Evolutionary conservation across 1,140 invertebrate genomes (phyloP), one percentile per base, ranked within the genome.

Genomic region (Panagrolaimus sp.): DNA sequence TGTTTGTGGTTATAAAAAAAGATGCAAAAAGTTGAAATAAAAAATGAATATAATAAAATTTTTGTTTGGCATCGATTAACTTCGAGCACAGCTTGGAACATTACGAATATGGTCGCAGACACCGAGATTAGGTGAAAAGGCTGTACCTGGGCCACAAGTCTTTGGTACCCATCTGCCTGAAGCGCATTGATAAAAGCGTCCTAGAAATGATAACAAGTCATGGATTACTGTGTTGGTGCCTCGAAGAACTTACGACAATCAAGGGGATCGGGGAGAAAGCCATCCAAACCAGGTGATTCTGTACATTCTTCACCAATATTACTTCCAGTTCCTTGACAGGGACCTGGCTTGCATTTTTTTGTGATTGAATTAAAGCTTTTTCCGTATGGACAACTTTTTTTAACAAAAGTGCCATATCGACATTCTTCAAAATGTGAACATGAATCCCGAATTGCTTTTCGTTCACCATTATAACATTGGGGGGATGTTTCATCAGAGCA

Each of bases 161-260:
- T 57, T 57, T 25, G 20, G 51, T 11, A 57, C 51, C 51, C 51
- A 57, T 23, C 27, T 13, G 51, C 51, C 27, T 2, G 51, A 57
- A 11, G 51, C 51, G n/a, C 51, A 57, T 57, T 57, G 51, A 57
- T 57, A 57, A 27, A 57, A 57, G n/a, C 20, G 9, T 57, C 31
- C 31, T 38, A 38, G 7, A 38, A 38, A 7, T 38, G 31, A 2
- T 4, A 38, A 38, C 2, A 38, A n/a, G n/a, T n/a, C n/a, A n/a
- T n/a, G n/a, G n/a, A n/a, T n/a, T 38, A 38, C 31, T 38, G 31
- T 38, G 7, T 38, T 38, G 31, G 31, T 2, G 31, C 7, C 31
- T 38, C 2, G 2, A 38, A 38, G 7, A 38, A 38, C 31, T 38
- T 38, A 38, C 51, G 20, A 27, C 51, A 57, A 57, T 57, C 51